Base-by-base conservation (phyloP, 2,797 vertebrate genomes). In the Chaetophractus vellerosus region DNA sequence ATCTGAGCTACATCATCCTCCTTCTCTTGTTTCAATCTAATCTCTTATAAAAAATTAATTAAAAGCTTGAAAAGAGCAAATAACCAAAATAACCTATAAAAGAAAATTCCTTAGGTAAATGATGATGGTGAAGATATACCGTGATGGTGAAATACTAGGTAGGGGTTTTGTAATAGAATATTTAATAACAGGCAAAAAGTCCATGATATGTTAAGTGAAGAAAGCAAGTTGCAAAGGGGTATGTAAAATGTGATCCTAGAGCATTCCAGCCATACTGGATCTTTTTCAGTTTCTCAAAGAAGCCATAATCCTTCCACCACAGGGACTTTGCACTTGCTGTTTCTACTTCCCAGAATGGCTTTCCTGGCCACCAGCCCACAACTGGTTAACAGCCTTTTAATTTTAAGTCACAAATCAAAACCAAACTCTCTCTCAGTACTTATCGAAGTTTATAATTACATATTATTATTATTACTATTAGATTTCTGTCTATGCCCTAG, bases 351-450 rank as follows among this genome's bases (percentile, higher is more conserved):
- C 76, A 1, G 41, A 59, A 59, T 57, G 16, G 21, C 19, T 55
- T 45, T 55, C 74, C 33, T 87, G 41, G 48, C 7, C 55, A 19
- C 55, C 55, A 55, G 55, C 21, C 55, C n/a, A 57, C 26, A 41
- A 55, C 5, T 26, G 24, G 28, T 24, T 69, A 74, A 75, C 28
- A 38, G 24, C 8, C 52, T 84, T 80, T 31, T 45, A 75, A 61
- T 76, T 88, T 76, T 84, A 12, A 45, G 38, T 74, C 55, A 88
- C 31, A 93, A 63, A 75, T 21, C 72, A 72, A 94, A 92, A 16
- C 7, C 28, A 3, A 59, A 9, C 24, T 52, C 26, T 45, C 59
- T 23, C 48, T 68, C 18, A 66, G 41, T 19, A 41, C 12, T 86
- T 75, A 72, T 5, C 48, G 9, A 91, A 82, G 64, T 26, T 89